phyloP scores from a whole-genome alignment of 2,888 invertebrate species.

The Agonopterix alstromeriana region DNA sequence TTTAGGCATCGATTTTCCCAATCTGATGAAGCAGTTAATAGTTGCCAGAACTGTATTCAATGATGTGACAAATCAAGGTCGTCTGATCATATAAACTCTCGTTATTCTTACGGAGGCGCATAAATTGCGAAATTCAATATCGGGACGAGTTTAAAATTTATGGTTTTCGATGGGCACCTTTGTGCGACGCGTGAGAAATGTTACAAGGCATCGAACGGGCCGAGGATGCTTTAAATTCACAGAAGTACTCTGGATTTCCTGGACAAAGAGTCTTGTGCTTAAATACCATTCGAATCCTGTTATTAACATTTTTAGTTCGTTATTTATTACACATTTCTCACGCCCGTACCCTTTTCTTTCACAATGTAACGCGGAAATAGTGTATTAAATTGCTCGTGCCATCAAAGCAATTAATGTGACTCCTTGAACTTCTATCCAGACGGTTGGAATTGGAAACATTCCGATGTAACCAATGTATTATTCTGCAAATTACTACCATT shows the following conservation, averaged over 20 bases:
- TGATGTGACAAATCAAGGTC: constrained; percentile 34
- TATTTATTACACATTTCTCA: constrained; percentile 18
- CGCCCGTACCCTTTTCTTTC: constrained; percentile 2
- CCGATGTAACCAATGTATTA: too few species aligned
- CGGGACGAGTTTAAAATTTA: constrained; percentile 52
- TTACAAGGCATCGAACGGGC: constrained; percentile 41
- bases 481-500: too few species aligned
- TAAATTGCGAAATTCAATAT: constrained; percentile 62
- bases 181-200: constrained; percentile 48
- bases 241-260: constrained; percentile 37
- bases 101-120: constrained; percentile 35
- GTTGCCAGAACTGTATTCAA: constrained; percentile 14
- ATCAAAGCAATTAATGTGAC: background rate
- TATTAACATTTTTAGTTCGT: constrained; percentile 24
- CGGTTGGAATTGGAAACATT: too few species aligned
- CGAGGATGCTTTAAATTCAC: constrained; percentile 50
- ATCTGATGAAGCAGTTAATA: constrained; percentile 10
- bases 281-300: constrained; percentile 23
- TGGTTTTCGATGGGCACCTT: constrained; percentile 48
- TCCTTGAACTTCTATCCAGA: background rate
- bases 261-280: constrained; percentile 30
- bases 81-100: constrained; percentile 25
- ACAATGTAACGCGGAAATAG: constrained; percentile 4
- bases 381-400: background rate
- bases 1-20: background rate